Percentiles rank a stretch among this genome's conserved stretches.
Conservation (phyloP, 1,140 invertebrate species). For the Pseudomyrmex pallidus region DNA sequence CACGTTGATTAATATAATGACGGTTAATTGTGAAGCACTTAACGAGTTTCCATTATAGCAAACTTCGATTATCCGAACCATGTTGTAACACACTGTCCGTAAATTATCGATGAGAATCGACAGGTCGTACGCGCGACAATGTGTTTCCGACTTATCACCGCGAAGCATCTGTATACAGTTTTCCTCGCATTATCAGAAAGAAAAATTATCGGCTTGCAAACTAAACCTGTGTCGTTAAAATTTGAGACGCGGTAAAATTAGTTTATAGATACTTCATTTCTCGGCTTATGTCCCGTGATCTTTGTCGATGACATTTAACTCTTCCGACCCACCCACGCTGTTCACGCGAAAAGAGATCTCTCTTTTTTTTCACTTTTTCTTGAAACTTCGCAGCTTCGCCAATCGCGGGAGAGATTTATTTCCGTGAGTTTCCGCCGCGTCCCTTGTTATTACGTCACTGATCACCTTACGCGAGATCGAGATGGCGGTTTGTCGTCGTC, state of each 20-base stretch:
- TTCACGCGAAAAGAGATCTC: background rate
- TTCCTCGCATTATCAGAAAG: background rate
- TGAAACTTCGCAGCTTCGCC: background rate
- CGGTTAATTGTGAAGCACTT: slow-evolving; percentile 1
- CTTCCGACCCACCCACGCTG: background rate
- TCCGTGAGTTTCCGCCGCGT: background rate
- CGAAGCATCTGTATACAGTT: background rate
- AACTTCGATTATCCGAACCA: slow-evolving; percentile 1
- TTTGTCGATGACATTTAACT: background rate
- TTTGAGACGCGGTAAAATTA: background rate
- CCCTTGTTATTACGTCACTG: slow-evolving; percentile 40
- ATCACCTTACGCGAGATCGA: slow-evolving; percentile 37
- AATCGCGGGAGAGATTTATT: slow-evolving; percentile 28
- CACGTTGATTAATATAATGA: background rate
- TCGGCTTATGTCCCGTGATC: background rate
- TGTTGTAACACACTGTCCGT: background rate
- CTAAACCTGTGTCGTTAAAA: background rate
- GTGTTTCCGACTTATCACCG: no score
- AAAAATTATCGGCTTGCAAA: background rate
- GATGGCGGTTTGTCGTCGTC: slow-evolving; percentile 18
- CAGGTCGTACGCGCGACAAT: no score
- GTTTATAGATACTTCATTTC: background rate
- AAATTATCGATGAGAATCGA: slow-evolving; percentile 1
- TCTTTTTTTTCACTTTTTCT: background rate
- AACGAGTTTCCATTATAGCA: slow-evolving; percentile 1